Evolutionary conservation across 2,113 vertebrate genomes (phyloP).

Genomic region (Vidua chalybeata): DNA sequence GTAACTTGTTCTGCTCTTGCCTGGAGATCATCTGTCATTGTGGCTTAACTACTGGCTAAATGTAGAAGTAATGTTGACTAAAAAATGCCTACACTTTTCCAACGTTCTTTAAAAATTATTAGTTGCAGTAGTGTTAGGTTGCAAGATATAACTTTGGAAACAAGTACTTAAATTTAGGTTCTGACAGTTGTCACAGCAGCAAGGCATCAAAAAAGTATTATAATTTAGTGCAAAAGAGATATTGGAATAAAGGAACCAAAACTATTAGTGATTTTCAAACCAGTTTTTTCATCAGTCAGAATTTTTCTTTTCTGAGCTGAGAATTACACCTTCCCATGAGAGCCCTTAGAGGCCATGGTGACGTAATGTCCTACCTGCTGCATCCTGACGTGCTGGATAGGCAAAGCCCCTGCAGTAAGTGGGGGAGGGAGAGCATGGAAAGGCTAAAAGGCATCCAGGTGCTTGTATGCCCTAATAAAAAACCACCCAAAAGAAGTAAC

Average conservation of each 20-base stretch:
- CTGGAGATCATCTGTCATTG: constrained; percentile 77
- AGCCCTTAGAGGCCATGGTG: background rate
- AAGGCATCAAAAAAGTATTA: background rate
- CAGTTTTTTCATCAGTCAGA: background rate
- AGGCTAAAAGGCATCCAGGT: background rate
- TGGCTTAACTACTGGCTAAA: constrained; percentile 78
- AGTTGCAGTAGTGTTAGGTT: constrained; percentile 60
- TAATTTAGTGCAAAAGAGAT: background rate
- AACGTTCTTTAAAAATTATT: constrained; percentile 40
- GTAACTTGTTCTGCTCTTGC: constrained; percentile 52
- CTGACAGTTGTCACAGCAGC: background rate
- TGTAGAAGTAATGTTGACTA: constrained; percentile 79
- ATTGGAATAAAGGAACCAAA: background rate
- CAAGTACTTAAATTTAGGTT: background rate
- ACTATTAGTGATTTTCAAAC: background rate
- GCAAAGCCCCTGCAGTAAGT: background rate
- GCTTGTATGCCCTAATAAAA: background rate
- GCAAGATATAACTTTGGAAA: constrained; percentile 29
- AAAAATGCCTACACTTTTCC: constrained; percentile 65
- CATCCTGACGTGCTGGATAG: rapidly evolving
- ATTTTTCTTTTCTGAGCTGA: background rate
- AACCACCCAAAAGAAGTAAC: background rate
- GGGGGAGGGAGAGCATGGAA: background rate
- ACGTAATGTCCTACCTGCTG: background rate
- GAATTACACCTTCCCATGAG: background rate